These are phyloP conservation scores for Callyntrura sp. DNA, from an alignment of 2,888 invertebrate species.

Conservation along the genomic window DNA sequence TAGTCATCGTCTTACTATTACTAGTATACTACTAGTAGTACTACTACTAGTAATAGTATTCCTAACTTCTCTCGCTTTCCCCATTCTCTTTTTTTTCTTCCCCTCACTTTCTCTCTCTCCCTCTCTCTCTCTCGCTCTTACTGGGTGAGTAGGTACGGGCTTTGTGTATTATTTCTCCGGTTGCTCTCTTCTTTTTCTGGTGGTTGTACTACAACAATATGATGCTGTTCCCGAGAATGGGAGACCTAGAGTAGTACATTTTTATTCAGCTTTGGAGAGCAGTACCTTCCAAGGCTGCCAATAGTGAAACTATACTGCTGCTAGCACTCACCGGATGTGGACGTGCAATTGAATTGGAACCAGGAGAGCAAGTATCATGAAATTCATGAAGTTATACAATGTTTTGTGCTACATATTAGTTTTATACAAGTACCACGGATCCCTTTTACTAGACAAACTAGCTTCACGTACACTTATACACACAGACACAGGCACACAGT, in stretches of 20 bases:
- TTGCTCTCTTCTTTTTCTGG: constrained; percentile 51
- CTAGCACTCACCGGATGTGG: constrained; percentile 24
- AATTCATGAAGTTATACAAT: constrained; percentile 28
- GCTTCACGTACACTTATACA: neutral
- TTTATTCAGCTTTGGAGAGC: constrained; percentile 1
- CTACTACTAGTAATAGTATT: too few species aligned
- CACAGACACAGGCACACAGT: neutral
- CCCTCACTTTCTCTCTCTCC: too few species aligned
- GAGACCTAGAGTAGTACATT: constrained; percentile 7
- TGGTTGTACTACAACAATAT: constrained; percentile 17
- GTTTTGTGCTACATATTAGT: constrained; percentile 19
- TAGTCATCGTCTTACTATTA: too few species aligned
- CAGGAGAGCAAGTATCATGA: constrained; percentile 28
- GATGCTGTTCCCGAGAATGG: neutral
- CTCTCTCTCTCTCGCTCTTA: too few species aligned
- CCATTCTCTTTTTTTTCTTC: too few species aligned
- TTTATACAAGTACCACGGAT: too few species aligned
- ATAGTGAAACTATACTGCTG: neutral
- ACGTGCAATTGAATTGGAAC: constrained; percentile 51
- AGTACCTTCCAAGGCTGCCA: constrained; percentile 41
- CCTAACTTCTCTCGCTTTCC: too few species aligned
- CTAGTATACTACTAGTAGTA: too few species aligned
- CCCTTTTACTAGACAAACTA: neutral
- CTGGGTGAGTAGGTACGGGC: too few species aligned
- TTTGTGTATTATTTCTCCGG: constrained; percentile 36